These are phyloP conservation scores for Asteroscopus sphinx DNA, from an alignment of 2,888 invertebrate species.

Conservation along the genomic window DNA sequence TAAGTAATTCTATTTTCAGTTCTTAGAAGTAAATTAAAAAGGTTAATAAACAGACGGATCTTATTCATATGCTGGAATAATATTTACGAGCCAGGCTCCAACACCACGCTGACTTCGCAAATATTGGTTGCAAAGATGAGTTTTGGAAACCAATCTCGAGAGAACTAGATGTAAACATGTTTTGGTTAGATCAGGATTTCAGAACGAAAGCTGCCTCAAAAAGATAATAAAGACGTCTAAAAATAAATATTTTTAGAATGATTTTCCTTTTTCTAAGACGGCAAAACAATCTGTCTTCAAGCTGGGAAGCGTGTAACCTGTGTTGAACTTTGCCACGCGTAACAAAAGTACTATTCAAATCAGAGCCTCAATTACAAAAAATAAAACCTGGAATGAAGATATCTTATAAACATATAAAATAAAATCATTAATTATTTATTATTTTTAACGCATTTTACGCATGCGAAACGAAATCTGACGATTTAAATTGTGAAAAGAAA, in stretches of 20 bases:
- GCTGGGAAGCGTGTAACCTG: no score
- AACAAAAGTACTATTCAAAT: no score
- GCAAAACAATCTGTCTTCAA: no score
- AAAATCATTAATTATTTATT: no score
- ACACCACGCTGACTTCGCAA: slow-evolving; percentile 44
- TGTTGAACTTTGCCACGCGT: no score
- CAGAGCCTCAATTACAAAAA: no score
- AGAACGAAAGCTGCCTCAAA: slow-evolving; percentile 21
- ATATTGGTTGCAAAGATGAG: slow-evolving; percentile 55
- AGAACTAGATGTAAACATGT: slow-evolving; percentile 52
- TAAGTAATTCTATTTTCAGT: neutral
- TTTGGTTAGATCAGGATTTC: slow-evolving; percentile 37
- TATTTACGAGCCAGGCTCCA: slow-evolving; percentile 43
- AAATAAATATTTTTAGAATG: slow-evolving; percentile 26
- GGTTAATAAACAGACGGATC: slow-evolving; percentile 41
- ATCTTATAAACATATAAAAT: no score
- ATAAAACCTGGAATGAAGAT: no score
- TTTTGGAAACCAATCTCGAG: slow-evolving; percentile 49
- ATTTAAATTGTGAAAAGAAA: no score
- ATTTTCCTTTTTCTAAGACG: no score
- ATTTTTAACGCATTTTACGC: no score
- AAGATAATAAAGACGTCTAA: slow-evolving; percentile 17
- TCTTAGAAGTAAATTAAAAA: slow-evolving; percentile 37
- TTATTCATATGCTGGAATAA: slow-evolving; percentile 45
- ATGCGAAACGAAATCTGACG: no score